Percentiles rank a stretch among this genome's conserved stretches.
phyloP scores from a whole-genome alignment of 1,140 invertebrate species.

The Apocrypta bakeri region DNA sequence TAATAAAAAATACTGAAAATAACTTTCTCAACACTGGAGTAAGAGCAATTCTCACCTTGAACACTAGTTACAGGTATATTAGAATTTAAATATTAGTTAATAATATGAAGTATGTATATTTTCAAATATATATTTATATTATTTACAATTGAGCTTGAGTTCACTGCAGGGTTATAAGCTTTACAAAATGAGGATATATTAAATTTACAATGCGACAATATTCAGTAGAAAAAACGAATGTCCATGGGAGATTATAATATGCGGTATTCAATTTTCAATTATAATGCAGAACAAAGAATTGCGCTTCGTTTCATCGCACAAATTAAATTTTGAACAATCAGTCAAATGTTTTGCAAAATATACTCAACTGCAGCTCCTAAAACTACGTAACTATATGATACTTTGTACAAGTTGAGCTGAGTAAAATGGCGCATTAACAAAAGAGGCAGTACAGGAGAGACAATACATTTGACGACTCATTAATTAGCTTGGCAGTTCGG shows the following conservation, averaged over 20 bases:
- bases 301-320: background rate
- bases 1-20: constrained; percentile 35
- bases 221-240: background rate
- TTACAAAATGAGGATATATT: background rate
- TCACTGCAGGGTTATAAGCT: constrained; percentile 21
- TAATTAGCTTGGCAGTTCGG: constrained; percentile 1
- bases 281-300: background rate
- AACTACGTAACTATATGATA: constrained; percentile 51
- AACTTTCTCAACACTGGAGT: constrained; percentile 18
- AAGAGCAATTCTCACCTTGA: constrained; percentile 20
- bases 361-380: constrained; percentile 46
- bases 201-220: background rate
- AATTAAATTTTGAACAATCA: background rate
- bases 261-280: background rate
- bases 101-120: constrained; percentile 38
- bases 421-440: background rate
- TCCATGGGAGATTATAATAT: background rate
- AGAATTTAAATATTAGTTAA: constrained; percentile 33
- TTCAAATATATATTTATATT: constrained; percentile 9
- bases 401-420: constrained; percentile 43
- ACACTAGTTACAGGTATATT: constrained; percentile 27
- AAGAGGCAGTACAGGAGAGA: constrained; percentile 37
- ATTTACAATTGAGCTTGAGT: constrained; percentile 34
- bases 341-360: background rate
- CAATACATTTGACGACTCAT: background rate